Evolutionary conservation across 1,140 invertebrate species (phyloP), one percentile per base, ranked within the genome.

Genomic region (Pachyrhynchus sulphureomaculatus): DNA sequence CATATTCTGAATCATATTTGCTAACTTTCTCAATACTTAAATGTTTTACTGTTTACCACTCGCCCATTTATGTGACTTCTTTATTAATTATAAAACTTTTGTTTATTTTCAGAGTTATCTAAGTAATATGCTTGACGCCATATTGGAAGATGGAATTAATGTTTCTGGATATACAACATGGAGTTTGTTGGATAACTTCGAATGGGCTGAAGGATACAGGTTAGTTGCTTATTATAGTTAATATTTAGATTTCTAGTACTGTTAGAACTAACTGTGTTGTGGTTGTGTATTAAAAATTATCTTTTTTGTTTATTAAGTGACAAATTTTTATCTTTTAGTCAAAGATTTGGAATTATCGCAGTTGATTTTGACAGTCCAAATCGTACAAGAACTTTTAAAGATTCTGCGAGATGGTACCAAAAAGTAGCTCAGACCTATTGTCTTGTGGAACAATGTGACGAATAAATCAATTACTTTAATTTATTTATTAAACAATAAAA

Each of bases 81-180:
- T n/a, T n/a, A n/a, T n/a, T n/a, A n/a, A n/a, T n/a, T n/a, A n/a
- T n/a, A n/a, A n/a, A n/a, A n/a, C n/a, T n/a, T n/a, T n/a, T 42
- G 13, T 20, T 42, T 58, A 36, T 52, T 60, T 60, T 47, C 20
- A 80, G 73, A 65, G 64, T 18, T 84, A 86, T 64, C 76, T 86
- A 39, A 78, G 79, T 57, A 75, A 81, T 56, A 73, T 84, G 20
- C 62, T 83, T 12, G 77, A 82, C 72, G 79, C 82, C 2, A 78
- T 83, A 9, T 64, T 76, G 29, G 66, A 74, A 20, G 81, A 83
- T 66, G 73, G 72, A 13, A 74, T 76, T 37, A 78, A 83, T 63
- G 78, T 86, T 1, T 70, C 65, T 3, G 81, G 79, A 0, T 86
- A 85, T 64, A 79, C 79, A 8, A 75, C 76, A 6, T 86, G 83